Conservation (phyloP, 2,888 invertebrate genomes). For the Tanaodytes sp. region DNA sequence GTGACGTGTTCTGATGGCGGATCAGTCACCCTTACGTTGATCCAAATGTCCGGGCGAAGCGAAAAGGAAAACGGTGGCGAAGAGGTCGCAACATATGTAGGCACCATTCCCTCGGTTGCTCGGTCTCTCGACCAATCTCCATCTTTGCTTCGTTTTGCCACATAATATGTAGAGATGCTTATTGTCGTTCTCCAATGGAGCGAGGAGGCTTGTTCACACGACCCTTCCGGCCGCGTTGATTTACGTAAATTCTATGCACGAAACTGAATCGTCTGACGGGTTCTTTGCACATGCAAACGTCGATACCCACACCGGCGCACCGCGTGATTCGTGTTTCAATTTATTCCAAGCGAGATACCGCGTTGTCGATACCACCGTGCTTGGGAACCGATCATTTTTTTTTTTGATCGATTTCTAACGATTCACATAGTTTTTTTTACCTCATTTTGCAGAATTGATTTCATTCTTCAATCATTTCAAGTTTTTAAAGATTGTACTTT, state of each 20-base stretch:
- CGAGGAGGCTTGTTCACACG: conserved; percentile 51
- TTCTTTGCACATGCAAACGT: conserved; percentile 16
- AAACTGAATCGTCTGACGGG: conserved; percentile 45
- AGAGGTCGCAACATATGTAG: conserved; percentile 46
- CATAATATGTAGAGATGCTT: conserved; percentile 52
- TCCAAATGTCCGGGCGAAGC: conserved; percentile 26
- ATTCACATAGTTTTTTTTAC: too few species aligned
- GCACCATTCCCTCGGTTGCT: conserved; percentile 37
- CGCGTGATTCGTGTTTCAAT: conserved; percentile 24
- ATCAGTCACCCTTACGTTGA: conserved; percentile 47
- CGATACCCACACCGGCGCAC: conserved; percentile 14
- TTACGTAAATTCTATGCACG: conserved; percentile 55
- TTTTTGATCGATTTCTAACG: too few species aligned
- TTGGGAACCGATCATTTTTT: conserved; percentile 9
- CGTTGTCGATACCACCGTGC: conserved; percentile 18
- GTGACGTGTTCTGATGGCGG: conserved; percentile 45
- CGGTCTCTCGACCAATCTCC: conserved; percentile 44
- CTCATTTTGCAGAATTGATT: too few species aligned
- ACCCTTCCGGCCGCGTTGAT: conserved; percentile 59
- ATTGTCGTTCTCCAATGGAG: conserved; percentile 53
- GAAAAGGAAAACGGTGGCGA: conserved; percentile 37
- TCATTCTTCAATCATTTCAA: too few species aligned
- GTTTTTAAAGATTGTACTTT: too few species aligned
- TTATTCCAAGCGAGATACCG: conserved; percentile 21
- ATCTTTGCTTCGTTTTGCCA: conserved; percentile 46